These are phyloP conservation scores for Caenorhabditis becei DNA, from an alignment of 2,888 invertebrate genomes.

Conservation along the genomic window DNA sequence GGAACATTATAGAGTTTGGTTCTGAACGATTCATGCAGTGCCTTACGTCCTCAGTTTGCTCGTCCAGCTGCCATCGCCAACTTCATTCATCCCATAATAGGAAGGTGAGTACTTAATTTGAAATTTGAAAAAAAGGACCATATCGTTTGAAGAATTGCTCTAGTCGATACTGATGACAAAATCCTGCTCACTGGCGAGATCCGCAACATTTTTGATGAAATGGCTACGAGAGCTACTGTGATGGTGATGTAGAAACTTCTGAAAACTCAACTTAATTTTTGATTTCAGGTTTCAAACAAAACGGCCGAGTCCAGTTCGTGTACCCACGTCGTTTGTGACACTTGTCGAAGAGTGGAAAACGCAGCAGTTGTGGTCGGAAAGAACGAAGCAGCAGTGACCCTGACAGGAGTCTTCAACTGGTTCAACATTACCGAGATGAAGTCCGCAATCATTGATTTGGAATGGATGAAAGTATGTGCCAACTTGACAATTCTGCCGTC, in stretches of 20 bases:
- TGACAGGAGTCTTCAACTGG: slow-evolving; percentile 70
- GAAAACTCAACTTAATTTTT: not conserved
- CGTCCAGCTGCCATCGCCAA: slow-evolving; percentile 64
- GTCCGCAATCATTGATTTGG: slow-evolving; percentile 69
- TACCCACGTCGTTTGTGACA: slow-evolving; percentile 61
- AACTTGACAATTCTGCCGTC: slow-evolving; percentile 70
- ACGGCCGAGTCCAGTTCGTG: slow-evolving; percentile 61
- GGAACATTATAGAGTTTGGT: slow-evolving; percentile 62
- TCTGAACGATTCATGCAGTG: slow-evolving; percentile 58
- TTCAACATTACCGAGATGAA: slow-evolving; percentile 66
- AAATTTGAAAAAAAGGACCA: too few species aligned
- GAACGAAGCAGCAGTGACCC: slow-evolving; percentile 63
- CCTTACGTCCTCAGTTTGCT: slow-evolving; percentile 72
- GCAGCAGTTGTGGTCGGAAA: slow-evolving; percentile 72
- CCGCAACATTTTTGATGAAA: slow-evolving; percentile 65
- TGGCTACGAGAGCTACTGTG: slow-evolving; percentile 68
- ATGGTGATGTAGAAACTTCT: slow-evolving; percentile 30
- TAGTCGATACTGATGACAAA: slow-evolving; percentile 71
- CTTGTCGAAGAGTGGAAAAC: slow-evolving; percentile 67
- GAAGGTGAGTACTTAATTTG: slow-evolving; percentile 47
- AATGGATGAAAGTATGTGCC: slow-evolving; percentile 72
- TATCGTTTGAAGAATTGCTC: slow-evolving; percentile 62
- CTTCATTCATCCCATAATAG: slow-evolving; percentile 70
- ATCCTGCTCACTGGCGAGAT: slow-evolving; percentile 71
- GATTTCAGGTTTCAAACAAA: slow-evolving; percentile 64